phyloP scores from a whole-genome alignment of 1,140 invertebrate species.

The Cepaea nemoralis region DNA sequence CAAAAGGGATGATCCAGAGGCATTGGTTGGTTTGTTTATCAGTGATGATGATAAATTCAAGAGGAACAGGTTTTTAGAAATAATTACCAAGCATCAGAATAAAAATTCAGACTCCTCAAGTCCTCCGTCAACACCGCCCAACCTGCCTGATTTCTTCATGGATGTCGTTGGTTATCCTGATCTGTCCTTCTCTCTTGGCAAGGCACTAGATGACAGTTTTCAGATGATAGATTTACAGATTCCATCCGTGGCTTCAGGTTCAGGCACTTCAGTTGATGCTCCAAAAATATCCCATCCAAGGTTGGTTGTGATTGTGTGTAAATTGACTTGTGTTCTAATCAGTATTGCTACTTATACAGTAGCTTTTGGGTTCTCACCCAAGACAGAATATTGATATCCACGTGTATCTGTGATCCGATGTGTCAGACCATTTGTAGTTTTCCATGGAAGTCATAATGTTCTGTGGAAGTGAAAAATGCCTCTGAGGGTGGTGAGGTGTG shows the following conservation, averaged over 20 bases:
- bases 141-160: slow-evolving; percentile 32
- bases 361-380: too few relatives aligned
- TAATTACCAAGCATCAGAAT: slow-evolving; percentile 20
- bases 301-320: not conserved
- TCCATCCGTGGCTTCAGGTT: not conserved
- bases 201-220: slow-evolving; percentile 27
- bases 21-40: slow-evolving; percentile 18
- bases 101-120: not conserved
- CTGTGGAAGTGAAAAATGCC: too few relatives aligned
- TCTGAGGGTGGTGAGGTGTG: too few relatives aligned
- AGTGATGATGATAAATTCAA: slow-evolving; percentile 25
- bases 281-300: not conserved
- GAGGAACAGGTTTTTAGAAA: slow-evolving; percentile 35
- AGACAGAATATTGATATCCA: too few relatives aligned
- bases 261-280: not conserved
- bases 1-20: not conserved
- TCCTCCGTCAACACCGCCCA: slow-evolving; percentile 8
- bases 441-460: too few relatives aligned
- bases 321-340: not conserved
- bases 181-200: slow-evolving; percentile 8
- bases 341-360: too few relatives aligned
- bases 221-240: not conserved
- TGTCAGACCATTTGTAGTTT: too few relatives aligned
- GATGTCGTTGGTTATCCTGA: not conserved
- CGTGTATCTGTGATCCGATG: too few relatives aligned